Evolutionary conservation across 1,140 invertebrate genomes (phyloP), one percentile per base, ranked within the genome.

Genomic region (Drosophila kepulauana): DNA sequence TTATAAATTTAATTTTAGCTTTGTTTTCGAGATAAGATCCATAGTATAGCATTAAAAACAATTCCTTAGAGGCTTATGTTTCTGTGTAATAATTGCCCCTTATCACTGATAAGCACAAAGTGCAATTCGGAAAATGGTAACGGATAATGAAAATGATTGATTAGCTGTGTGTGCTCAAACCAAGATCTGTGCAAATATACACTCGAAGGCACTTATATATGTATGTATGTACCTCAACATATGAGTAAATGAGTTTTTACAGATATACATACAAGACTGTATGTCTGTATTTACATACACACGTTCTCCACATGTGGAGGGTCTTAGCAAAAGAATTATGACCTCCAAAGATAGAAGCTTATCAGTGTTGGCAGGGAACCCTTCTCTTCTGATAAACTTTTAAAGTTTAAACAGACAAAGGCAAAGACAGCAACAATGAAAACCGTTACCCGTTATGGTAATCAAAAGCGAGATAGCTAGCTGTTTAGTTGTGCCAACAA

Each of bases 401-500:
- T 48, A 71, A 75, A 75, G 35, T 48, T 72, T 46, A 28, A 65
- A 43, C 45, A 38, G 52, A 64, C 59, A 71, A 63, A 28, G 15
- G 15, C n/a, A 38, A 35, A 30, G 38, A 20, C 38, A 15, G 13
- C 33, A 13, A 5, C 35, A 61, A 41, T 5, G 46, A 41, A 52
- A 48, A 57, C 69, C 54, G 52, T 61, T 41, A 70, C 49, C 49
- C 35, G 59, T 71, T 79, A 87, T 88, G 77, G 62, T 64, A 79
- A 46, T 67, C 13, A 57, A 57, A 59, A 88, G 48, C 41, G 51
- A 81, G 76, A 66, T 45, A 52, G 28, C 48, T 33, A 64, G 33
- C 15, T 56, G 59, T 20, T 82, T 79, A 54, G 76, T 76, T 87
- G 79, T 88, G 68, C 52, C 69, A 87, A 79, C 68, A 66, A 68